phyloP scores from a whole-genome alignment of 2,888 invertebrate genomes.

The Scaptomyza reducta region DNA sequence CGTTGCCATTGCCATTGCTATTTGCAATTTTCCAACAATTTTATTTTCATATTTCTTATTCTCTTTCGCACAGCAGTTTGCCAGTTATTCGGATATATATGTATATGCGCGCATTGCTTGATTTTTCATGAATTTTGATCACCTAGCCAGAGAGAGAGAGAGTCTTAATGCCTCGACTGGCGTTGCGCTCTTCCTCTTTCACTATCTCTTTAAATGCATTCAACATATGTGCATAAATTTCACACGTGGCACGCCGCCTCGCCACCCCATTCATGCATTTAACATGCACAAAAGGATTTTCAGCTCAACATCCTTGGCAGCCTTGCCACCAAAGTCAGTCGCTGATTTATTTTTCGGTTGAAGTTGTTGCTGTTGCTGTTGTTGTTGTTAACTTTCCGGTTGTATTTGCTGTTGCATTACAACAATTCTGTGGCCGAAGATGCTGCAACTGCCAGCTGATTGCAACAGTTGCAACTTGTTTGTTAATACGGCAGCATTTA shows the following conservation, averaged over 20 bases:
- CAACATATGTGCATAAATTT: slow-evolving; percentile 80
- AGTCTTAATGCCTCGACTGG: slow-evolving; percentile 43
- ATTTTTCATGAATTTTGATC: slow-evolving; percentile 65
- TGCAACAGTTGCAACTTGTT: slow-evolving; percentile 54
- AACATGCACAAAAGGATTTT: slow-evolving; percentile 70
- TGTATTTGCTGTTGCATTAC: slow-evolving; percentile 4
- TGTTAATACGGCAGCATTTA: slow-evolving; percentile 79
- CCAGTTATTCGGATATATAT: slow-evolving; percentile 28
- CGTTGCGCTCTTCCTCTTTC: background rate
- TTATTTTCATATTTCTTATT: slow-evolving; percentile 58
- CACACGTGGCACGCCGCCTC: slow-evolving; percentile 68
- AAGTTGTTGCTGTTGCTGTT: slow-evolving; percentile 14
- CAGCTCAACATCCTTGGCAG: slow-evolving; percentile 30
- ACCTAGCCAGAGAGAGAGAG: slow-evolving; percentile 42
- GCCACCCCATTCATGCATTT: slow-evolving; percentile 66
- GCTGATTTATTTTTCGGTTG: slow-evolving; percentile 13
- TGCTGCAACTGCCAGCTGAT: slow-evolving; percentile 36
- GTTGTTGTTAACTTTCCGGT: background rate
- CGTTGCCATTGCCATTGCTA: slow-evolving; percentile 27
- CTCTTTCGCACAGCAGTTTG: slow-evolving; percentile 31
- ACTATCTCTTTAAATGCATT: slow-evolving; percentile 52
- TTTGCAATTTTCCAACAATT: slow-evolving; percentile 66
- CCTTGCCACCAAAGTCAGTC: slow-evolving; percentile 28
- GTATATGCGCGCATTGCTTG: slow-evolving; percentile 46
- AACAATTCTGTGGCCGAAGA: slow-evolving; percentile 45